A percentile compares a stretch with the other conserved stretches of the same genome.
Evolutionary conservation across 2,888 invertebrate species (phyloP).

Genomic region (Cheilosia impressa): DNA sequence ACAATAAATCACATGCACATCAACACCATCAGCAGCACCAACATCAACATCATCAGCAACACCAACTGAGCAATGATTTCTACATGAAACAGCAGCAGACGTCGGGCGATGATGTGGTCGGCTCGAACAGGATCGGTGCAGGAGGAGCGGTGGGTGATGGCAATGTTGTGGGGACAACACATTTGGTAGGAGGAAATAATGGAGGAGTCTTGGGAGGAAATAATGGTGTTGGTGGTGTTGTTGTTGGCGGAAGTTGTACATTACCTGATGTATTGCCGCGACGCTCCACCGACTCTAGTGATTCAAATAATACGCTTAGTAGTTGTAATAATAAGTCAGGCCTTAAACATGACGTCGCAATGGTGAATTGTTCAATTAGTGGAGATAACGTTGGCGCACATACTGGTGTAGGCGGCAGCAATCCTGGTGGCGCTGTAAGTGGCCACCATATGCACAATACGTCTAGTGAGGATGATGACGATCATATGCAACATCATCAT

Average conservation of each 20-base stretch:
- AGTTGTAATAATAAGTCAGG: constrained; percentile 79
- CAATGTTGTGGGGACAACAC: constrained; percentile 66
- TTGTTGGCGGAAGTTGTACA: constrained; percentile 72
- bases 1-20: constrained; percentile 70
- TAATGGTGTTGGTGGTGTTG: constrained; percentile 65
- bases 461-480: constrained; percentile 62
- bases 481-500: constrained; percentile 61
- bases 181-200: constrained; percentile 41
- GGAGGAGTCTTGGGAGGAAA: constrained; percentile 25
- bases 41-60: constrained; percentile 72
- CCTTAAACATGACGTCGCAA: constrained; percentile 82
- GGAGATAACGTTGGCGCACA: constrained; percentile 66
- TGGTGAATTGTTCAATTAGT: constrained; percentile 83
- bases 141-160: constrained; percentile 30
- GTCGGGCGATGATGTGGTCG: constrained; percentile 30
- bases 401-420: constrained; percentile 43
- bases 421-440: constrained; percentile 40
- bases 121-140: constrained; percentile 36
- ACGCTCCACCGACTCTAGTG: constrained; percentile 78
- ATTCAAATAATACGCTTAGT: constrained; percentile 80
- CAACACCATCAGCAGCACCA: constrained; percentile 57
- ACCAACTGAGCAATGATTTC: constrained; percentile 66
- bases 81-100: constrained; percentile 60
- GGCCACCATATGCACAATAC: constrained; percentile 58
- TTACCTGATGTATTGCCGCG: constrained; percentile 72